Conservation (phyloP, 2,888 invertebrate genomes). For the Cryptus armator region DNA sequence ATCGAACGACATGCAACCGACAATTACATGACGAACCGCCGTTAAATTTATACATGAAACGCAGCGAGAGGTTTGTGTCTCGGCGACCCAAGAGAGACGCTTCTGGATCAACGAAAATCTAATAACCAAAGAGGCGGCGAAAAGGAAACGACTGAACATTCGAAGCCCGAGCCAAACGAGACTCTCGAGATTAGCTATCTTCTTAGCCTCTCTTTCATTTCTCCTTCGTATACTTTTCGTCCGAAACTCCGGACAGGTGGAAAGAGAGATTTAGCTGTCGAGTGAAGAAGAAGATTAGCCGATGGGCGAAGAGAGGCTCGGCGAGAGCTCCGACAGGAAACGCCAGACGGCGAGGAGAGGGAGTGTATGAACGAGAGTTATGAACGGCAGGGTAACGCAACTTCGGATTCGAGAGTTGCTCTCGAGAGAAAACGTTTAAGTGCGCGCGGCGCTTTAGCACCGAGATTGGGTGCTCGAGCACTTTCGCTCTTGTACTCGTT, state of each 20-base stretch:
- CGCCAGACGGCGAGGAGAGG: constrained; percentile 30
- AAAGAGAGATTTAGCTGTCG: constrained; percentile 50
- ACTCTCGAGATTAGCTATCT: constrained; percentile 54
- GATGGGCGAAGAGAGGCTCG: constrained; percentile 20
- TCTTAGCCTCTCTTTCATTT: neutral
- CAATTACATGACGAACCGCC: no score
- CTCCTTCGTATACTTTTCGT: constrained; percentile 14
- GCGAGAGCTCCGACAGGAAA: constrained; percentile 6
- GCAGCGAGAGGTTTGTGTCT: no score
- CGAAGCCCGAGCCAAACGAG: constrained; percentile 48
- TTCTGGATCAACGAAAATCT: constrained; percentile 26
- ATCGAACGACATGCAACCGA: neutral
- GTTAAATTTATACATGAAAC: no score
- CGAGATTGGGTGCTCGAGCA: constrained; percentile 62
- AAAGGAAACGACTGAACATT: constrained; percentile 11
- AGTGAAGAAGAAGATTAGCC: constrained; percentile 60
- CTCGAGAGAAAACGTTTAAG: constrained; percentile 50
- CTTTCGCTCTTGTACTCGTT: constrained; percentile 48
- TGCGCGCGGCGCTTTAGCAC: constrained; percentile 55
- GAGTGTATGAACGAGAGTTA: constrained; percentile 43
- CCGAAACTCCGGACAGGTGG: constrained; percentile 36
- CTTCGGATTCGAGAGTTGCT: constrained; percentile 45
- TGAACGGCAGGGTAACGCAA: constrained; percentile 54
- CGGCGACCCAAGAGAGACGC: neutral
- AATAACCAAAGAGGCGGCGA: constrained; percentile 19